These are phyloP conservation scores for Alaudala cheleensis DNA, from an alignment of 2,113 vertebrate species.

Conservation along the genomic window DNA sequence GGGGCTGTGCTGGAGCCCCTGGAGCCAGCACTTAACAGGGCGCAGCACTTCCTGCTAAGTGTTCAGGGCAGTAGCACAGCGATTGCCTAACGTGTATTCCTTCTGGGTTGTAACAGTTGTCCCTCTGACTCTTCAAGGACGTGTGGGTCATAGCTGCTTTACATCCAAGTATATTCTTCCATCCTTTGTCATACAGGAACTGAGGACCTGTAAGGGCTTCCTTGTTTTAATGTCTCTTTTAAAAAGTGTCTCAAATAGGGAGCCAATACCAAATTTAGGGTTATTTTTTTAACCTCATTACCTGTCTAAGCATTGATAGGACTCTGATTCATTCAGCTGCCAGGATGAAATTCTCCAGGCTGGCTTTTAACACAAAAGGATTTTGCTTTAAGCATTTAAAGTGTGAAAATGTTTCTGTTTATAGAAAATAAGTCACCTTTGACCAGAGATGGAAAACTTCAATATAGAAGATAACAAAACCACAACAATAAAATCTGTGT, in stretches of 20 bases:
- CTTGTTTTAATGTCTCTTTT: background rate
- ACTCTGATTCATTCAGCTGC: background rate
- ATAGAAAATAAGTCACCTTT: slow-evolving; percentile 46
- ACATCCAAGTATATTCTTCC: background rate
- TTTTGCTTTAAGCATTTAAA: slow-evolving; percentile 15
- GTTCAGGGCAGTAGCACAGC: background rate
- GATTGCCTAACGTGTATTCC: background rate
- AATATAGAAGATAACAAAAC: background rate
- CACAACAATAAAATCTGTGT: background rate
- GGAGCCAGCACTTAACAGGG: background rate
- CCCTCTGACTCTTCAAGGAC: slow-evolving; percentile 21
- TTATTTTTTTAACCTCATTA: background rate
- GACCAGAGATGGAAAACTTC: slow-evolving; percentile 24
- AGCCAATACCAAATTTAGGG: background rate
- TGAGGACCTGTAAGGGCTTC: background rate
- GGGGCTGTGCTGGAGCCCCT: background rate
- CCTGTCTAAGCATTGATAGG: background rate
- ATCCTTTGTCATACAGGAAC: background rate
- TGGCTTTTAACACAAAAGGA: background rate
- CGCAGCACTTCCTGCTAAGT: slow-evolving; percentile 43
- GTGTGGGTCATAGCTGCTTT: background rate
- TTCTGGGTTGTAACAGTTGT: background rate
- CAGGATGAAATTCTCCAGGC: background rate
- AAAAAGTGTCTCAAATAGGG: background rate
- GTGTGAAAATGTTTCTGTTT: slow-evolving; percentile 62